These are phyloP conservation scores for Microctonus hyperodae DNA, from an alignment of 2,888 invertebrate species.

Conservation along the genomic window DNA sequence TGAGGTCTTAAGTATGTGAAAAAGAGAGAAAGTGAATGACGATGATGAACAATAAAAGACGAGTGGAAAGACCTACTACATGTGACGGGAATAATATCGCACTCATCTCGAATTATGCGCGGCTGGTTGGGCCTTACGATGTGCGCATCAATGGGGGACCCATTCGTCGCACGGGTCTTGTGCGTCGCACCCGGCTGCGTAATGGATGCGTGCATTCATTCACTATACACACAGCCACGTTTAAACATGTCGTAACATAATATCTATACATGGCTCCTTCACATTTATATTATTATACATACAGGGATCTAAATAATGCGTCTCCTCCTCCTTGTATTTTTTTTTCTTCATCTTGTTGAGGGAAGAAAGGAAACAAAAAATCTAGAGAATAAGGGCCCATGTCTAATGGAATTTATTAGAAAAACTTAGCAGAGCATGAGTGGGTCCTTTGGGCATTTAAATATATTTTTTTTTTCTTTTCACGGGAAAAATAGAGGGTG, in stretches of 20 bases:
- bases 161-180: conserved; percentile 36
- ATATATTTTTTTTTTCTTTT: not conserved
- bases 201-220: conserved; percentile 57
- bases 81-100: conserved; percentile 27
- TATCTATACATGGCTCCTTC: conserved; percentile 48
- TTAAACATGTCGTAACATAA: conserved; percentile 56
- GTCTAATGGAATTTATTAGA: conserved; percentile 63
- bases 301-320: not conserved
- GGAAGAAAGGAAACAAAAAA: not conserved
- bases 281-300: not conserved
- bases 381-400: conserved; percentile 53
- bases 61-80: conserved; percentile 40
- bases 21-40: conserved; percentile 27
- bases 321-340: not conserved
- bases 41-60: conserved; percentile 40
- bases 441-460: conserved; percentile 20
- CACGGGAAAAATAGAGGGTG: conserved; percentile 13
- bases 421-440: conserved; percentile 35
- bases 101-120: conserved; percentile 54
- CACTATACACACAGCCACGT: conserved; percentile 35
- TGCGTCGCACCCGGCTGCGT: conserved; percentile 57
- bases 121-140: conserved; percentile 43
- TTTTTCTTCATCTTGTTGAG: not conserved
- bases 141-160: not conserved
- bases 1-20: not conserved